Evolutionary conservation across 2,888 invertebrate species (phyloP).

Genomic region (Parnassius mnemosyne): DNA sequence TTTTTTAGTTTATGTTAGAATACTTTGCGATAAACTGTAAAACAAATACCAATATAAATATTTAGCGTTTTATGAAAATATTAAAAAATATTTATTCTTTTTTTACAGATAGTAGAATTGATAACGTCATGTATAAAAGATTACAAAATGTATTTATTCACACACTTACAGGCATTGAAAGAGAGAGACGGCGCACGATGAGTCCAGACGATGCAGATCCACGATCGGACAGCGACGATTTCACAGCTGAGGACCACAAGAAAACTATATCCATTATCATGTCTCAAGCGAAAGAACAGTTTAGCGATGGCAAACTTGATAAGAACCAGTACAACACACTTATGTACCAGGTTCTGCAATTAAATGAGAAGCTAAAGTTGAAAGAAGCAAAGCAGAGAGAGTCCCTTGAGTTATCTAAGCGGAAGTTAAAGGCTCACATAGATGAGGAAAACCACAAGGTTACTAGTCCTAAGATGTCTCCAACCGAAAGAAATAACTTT

Average conservation of each 20-base stretch:
- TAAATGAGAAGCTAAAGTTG: conserved; percentile 88
- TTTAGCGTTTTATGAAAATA: too few relatives aligned
- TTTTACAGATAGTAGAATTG: conserved; percentile 13
- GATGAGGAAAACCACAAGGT: conserved; percentile 64
- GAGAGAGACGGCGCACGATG: conserved; percentile 75
- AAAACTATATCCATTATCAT: conserved; percentile 88
- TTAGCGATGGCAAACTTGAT: conserved; percentile 86
- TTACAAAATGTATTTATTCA: conserved; percentile 21
- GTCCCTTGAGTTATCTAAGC: conserved; percentile 78
- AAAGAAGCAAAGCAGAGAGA: conserved; percentile 88
- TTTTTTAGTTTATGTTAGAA: not conserved
- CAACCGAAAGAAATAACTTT: conserved; percentile 57
- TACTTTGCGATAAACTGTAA: too few relatives aligned
- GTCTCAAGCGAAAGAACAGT: conserved; percentile 89
- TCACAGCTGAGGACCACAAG: conserved; percentile 80
- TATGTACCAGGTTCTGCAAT: conserved; percentile 87
- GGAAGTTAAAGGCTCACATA: conserved; percentile 62
- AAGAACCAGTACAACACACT: conserved; percentile 87
- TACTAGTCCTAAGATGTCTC: conserved; percentile 69
- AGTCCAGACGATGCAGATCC: conserved; percentile 77
- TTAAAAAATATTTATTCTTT: conserved; percentile 5
- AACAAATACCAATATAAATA: too few relatives aligned
- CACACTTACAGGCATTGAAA: conserved; percentile 58
- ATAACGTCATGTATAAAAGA: conserved; percentile 8
- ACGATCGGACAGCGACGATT: conserved; percentile 71